Base-by-base conservation (phyloP, 2,888 invertebrate species). In the Sinelater perroti region DNA sequence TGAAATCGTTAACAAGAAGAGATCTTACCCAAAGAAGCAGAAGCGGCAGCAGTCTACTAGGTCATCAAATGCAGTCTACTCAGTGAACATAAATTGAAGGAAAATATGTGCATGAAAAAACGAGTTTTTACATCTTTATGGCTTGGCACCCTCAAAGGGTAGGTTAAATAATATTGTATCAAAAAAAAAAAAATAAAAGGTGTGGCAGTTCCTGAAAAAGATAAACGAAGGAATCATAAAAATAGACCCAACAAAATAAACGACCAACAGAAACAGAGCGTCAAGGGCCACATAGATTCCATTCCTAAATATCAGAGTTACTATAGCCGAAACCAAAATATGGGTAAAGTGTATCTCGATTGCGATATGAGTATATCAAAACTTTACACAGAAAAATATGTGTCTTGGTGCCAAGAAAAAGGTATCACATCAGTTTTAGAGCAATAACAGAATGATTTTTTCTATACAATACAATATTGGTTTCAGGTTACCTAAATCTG, bases 401-500 rank as follows among this genome's bases (percentile, higher is more conserved):
- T 60, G 13, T 26, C 10, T 6, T 66, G 63, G 62, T 64, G 64
- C 36, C 36, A 55, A 58, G 53, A 58, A 38, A 20, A 55, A 35
- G 33, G 33, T 45, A 49, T 63, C n/a, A 4, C 14, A 26, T 56
- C 63, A 24, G 63, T 62, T 5, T 44, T 26, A 14, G 47, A 63
- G 36, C 45, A 58, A 38, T 14, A 8, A 67, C 35, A 26, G 60
- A 26, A 26, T 56, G 20, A 56, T 61, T 30, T 67, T 65, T 44
- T 64, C 60, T 21, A 52, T 35, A 1, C 30, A 62, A 21, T 65
- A 47, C 30, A 66, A 66, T 45, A 64, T 64, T 5, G 64, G 64
- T 1, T 67, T 64, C 36, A 64, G 63, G 40, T 11, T 66, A 7
- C 65, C 66, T n/a, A 63, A 63, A 45, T 62, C 51, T 11, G 64